Base-by-base conservation (phyloP, 2,888 invertebrate species). In the Drosophila limbata region DNA sequence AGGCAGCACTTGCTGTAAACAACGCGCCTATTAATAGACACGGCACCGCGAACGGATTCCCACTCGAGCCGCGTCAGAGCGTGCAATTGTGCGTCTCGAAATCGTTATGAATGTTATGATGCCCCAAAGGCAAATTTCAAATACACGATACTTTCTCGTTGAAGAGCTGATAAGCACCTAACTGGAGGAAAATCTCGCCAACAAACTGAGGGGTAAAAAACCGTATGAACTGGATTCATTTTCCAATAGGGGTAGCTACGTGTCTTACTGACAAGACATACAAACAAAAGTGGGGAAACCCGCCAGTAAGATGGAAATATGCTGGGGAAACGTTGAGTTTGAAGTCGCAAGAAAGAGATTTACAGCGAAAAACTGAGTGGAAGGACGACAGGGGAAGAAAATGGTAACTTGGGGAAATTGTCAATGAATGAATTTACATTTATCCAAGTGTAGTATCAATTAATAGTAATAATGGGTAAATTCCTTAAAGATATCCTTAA, bases 1-100 rank as follows among this genome's bases (percentile, higher is more conserved):
- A 83, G 80, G 51, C 80, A 69, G 64, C 64, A 62, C 39, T 68
- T 69, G 69, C 71, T 74, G 78, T 81, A 81, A 81, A 81, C 81
- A 85, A 77, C 69, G 65, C 56, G 52, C 25, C 79, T 82, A 82
- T 82, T 82, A 71, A 88, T 82, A 82, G 82, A 63, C 37, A 47
- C 61, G 48, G 39, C 70, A 55, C 33, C 45, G n/a, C 52, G 4
- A 63, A 28, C 44, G 63, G 53, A 63, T 67, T 45, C 21, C 66
- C 52, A 69, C 63, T 73, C 51, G 61, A 53, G 19, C 25, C 66
- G 59, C 70, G 75, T 61, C 63, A 40, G 51, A 51, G 82, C 75
- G 69, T 69, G 76, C 76, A 53, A 73, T 59, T 63, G 40, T 61
- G 44, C 39, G 62, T 48, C 68, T 64, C 55, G 40, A 45, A 66